phyloP scores from a whole-genome alignment of 1,140 invertebrate species.

The Drosophila equinoxialis region DNA sequence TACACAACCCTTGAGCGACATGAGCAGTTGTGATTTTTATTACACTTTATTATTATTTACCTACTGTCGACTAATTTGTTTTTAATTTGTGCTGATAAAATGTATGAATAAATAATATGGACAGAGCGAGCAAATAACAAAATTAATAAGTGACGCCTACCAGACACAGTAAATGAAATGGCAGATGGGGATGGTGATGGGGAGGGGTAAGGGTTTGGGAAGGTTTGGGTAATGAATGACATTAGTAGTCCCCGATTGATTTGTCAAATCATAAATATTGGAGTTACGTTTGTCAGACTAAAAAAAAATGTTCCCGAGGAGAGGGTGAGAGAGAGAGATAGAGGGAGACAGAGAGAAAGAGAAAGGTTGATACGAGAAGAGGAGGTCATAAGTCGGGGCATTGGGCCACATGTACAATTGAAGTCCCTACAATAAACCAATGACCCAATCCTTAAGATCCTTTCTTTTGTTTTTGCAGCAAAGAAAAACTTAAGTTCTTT shows the following conservation, averaged over 20 bases:
- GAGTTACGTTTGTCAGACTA: constrained; percentile 46
- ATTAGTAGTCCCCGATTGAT: constrained; percentile 72
- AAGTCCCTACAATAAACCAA: not conserved
- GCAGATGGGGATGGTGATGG: too few relatives aligned
- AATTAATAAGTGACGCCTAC: constrained; percentile 65
- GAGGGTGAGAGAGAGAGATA: not conserved
- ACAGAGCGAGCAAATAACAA: constrained; percentile 65
- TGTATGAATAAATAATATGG: constrained; percentile 74
- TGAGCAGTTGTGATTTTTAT: constrained; percentile 66
- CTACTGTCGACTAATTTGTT: constrained; percentile 80
- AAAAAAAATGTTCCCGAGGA: not conserved
- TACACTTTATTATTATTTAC: constrained; percentile 80
- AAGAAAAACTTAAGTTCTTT: too few relatives aligned
- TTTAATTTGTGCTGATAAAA: constrained; percentile 80
- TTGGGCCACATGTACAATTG: not conserved
- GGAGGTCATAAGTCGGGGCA: not conserved
- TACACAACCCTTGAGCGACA: constrained; percentile 5
- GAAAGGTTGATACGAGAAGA: not conserved
- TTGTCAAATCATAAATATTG: constrained; percentile 74
- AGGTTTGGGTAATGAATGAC: constrained; percentile 49
- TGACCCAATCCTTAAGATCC: too few relatives aligned
- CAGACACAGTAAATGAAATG: not conserved
- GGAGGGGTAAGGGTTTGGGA: not conserved
- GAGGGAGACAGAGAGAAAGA: not conserved
- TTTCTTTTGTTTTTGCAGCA: too few relatives aligned